Conservation (phyloP, 2,888 invertebrate species). For the Cataglyphis rosenhaueri region DNA sequence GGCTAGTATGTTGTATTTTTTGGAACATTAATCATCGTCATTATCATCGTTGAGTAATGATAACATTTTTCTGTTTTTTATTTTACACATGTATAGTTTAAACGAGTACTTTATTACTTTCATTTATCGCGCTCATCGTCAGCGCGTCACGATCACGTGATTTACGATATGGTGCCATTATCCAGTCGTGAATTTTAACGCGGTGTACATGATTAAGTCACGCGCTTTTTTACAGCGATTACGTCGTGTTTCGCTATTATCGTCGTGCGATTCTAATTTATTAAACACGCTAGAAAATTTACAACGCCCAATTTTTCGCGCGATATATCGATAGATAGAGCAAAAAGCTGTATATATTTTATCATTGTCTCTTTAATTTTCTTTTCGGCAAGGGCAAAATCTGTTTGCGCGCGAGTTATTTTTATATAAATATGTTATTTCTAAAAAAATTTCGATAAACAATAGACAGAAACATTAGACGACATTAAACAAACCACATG, state of each 20-base stretch:
- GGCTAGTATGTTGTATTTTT: neutral
- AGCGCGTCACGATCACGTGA: constrained; percentile 45
- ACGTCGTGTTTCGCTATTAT: neutral
- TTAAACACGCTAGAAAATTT: constrained; percentile 22
- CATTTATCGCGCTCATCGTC: constrained; percentile 26
- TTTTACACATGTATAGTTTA: neutral
- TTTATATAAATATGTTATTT: neutral
- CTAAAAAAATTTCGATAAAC: neutral
- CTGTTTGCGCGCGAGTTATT: neutral
- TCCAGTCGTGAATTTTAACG: constrained; percentile 45
- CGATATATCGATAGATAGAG: neutral
- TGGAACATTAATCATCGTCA: neutral
- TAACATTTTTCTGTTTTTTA: neutral
- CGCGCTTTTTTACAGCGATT: constrained; percentile 23
- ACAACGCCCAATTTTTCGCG: neutral
- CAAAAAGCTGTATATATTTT: neutral
- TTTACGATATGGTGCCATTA: constrained; percentile 49
- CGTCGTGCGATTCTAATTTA: constrained; percentile 26
- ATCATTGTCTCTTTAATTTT: neutral
- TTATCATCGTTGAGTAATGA: neutral
- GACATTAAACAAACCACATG: neutral
- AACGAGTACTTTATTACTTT: constrained; percentile 26
- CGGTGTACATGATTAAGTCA: constrained; percentile 22
- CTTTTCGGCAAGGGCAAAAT: neutral
- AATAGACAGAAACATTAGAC: neutral